Base-by-base conservation (phyloP, 1,140 invertebrate species). In the Himalopsyche phryganea region DNA sequence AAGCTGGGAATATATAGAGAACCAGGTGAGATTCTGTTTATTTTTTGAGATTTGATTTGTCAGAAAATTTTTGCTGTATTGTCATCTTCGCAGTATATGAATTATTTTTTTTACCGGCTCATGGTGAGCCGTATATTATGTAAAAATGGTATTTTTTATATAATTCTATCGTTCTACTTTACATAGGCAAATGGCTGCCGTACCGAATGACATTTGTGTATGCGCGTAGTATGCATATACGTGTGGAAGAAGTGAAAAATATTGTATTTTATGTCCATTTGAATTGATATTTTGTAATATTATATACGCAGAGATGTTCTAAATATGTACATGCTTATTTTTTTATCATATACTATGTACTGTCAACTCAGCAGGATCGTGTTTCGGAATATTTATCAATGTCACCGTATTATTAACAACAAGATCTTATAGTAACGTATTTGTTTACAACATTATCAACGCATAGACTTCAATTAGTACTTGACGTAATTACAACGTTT, bases 151-250 rank as follows among this genome's bases (percentile, higher is more conserved):
- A 14, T 35, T 56, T 56, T 56, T 28, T 28, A 36, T 18, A 28
- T 54, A 41, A 56, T 56, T 56, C 41, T 49, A 38, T 56, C 44
- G 36, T 41, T 57, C 47, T 28, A 49, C 47, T 57, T 50, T 50
- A 50, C 40, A 35, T 73, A 71, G 73, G 74, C 75, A 77, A 77
- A 77, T 77, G 75, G 75, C 75, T 77, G 75, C 73, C 75, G 70
- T 69, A 72, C 23, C 9, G 23, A 28, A 70, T 76, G 71, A 72
- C 71, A 73, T 63, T 71, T 64, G 52, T 46, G 45, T 17, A 46
- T 61, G 58, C 66, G 66, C 55, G 48, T 42, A 20, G 38, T 45
- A 45, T 45, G 42, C 42, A 45, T 45, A 19, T 45, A 17, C 10
- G 10, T 6, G 38, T 4, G 15, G 11, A 40, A 40, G 38, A 13